A percentile compares a stretch with the other conserved stretches of the same genome.
phyloP scores from a whole-genome alignment of 2,113 vertebrate species.

The Lophotis ruficrista region DNA sequence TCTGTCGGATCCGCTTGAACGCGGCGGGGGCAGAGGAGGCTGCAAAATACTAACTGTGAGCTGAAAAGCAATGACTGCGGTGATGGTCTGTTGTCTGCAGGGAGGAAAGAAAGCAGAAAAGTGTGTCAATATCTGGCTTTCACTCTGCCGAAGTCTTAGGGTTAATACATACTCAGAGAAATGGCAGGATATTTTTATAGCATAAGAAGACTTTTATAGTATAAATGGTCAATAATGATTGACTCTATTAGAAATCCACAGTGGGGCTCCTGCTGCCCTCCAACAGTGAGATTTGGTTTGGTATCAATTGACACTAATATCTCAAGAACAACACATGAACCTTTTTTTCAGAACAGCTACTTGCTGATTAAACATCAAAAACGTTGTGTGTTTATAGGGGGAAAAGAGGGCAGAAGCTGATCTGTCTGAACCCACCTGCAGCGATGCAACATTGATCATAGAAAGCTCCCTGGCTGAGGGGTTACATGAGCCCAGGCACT shows the following conservation, averaged over 20 bases:
- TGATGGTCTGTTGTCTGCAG: neutral
- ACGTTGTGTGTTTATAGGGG: accelerated
- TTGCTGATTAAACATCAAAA: neutral
- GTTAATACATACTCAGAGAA: neutral
- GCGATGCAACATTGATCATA: neutral
- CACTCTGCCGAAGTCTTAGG: neutral
- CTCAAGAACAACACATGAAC: neutral
- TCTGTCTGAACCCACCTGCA: neutral
- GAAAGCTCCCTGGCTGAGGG: neutral
- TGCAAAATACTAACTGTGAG: neutral
- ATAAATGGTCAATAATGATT: neutral
- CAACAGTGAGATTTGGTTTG: neutral
- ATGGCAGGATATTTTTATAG: neutral
- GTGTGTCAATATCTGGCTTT: neutral
- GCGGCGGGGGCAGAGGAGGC: accelerated
- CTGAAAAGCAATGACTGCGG: neutral
- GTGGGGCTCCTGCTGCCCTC: neutral
- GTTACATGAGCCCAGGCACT: accelerated
- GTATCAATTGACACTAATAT: neutral
- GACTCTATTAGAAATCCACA: neutral
- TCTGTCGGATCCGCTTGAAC: accelerated
- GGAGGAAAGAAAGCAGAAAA: neutral
- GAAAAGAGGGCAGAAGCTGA: accelerated
- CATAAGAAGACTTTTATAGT: neutral
- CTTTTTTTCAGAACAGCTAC: neutral